Percentiles rank a stretch among this genome's conserved stretches.
phyloP scores from a whole-genome alignment of 2,113 vertebrate species.

The Erinaceus europaeus region DNA sequence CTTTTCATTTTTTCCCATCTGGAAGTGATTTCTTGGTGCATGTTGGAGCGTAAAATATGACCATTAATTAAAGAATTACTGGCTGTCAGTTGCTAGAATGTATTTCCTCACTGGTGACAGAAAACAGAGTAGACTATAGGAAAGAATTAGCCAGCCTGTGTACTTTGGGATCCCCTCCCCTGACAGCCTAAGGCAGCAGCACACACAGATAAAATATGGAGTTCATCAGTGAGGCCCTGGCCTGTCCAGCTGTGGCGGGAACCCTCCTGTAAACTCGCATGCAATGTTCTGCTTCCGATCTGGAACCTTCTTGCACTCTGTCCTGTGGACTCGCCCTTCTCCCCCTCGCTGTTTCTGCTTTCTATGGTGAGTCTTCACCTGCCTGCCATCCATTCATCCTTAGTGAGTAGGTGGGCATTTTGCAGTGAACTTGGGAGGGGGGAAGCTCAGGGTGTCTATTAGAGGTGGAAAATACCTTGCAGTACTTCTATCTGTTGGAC shows the following conservation, averaged over 20 bases:
- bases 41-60: constrained; percentile 66
- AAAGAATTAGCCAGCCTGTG: constrained; percentile 6
- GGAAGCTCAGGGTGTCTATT: constrained; percentile 35
- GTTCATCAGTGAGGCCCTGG: not conserved
- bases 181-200: not conserved
- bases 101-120: constrained; percentile 69
- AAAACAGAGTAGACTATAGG: constrained; percentile 45
- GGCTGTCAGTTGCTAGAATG: constrained; percentile 67
- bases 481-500: not conserved
- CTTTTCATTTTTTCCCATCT: constrained; percentile 52
- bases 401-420: constrained; percentile 10
- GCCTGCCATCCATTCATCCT: not conserved
- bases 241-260: not conserved
- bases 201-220: not conserved
- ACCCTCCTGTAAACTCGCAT: not conserved
- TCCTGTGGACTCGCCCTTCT: constrained; percentile 34
- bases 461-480: constrained; percentile 52
- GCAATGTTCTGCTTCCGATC: not conserved
- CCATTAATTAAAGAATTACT: constrained; percentile 76
- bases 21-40: constrained; percentile 72
- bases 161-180: not conserved
- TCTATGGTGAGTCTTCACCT: not conserved
- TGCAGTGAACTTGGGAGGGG: not conserved
- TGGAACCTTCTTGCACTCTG: not conserved
- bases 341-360: not conserved